These are phyloP conservation scores for Drosophila micromelanica DNA, from an alignment of 1,140 invertebrate species.

Conservation along the genomic window DNA sequence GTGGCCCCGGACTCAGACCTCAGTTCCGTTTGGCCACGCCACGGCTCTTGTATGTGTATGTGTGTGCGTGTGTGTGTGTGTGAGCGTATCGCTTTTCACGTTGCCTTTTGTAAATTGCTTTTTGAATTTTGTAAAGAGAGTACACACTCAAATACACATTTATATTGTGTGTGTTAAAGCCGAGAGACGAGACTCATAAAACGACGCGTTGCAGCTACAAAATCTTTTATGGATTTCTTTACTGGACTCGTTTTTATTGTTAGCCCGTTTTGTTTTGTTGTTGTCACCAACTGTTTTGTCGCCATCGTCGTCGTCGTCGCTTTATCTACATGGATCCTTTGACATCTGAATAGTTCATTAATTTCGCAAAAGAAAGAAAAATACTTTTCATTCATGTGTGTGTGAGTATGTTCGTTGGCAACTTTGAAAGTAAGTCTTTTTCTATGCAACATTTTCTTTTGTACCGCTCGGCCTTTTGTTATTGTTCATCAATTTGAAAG, in stretches of 20 bases:
- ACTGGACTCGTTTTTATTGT: constrained; percentile 79
- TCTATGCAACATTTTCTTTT: constrained; percentile 76
- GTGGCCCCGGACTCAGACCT: constrained; percentile 34
- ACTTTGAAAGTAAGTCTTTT: constrained; percentile 76
- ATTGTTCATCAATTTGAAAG: constrained; percentile 82
- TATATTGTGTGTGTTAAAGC: background rate
- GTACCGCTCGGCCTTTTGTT: constrained; percentile 67
- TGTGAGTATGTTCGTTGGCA: constrained; percentile 41
- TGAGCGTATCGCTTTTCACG: constrained; percentile 77
- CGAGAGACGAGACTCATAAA: constrained; percentile 57
- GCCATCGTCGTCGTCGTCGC: constrained; percentile 49
- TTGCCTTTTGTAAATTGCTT: constrained; percentile 81
- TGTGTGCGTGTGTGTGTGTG: constrained; percentile 19
- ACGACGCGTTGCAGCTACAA: constrained; percentile 61
- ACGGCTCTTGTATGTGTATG: constrained; percentile 4
- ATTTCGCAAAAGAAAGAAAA: constrained; percentile 73
- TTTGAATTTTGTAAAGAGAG: constrained; percentile 80
- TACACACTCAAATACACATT: constrained; percentile 29
- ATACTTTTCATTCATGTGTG: constrained; percentile 49
- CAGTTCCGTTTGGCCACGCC: constrained; percentile 27
- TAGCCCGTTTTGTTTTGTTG: constrained; percentile 53
- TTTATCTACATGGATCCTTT: constrained; percentile 73
- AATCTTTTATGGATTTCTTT: constrained; percentile 80
- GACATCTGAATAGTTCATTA: constrained; percentile 83
- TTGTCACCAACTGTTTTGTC: constrained; percentile 68